Base-by-base conservation (phyloP, 2,797 vertebrate species). In the Muscicapa striata region DNA sequence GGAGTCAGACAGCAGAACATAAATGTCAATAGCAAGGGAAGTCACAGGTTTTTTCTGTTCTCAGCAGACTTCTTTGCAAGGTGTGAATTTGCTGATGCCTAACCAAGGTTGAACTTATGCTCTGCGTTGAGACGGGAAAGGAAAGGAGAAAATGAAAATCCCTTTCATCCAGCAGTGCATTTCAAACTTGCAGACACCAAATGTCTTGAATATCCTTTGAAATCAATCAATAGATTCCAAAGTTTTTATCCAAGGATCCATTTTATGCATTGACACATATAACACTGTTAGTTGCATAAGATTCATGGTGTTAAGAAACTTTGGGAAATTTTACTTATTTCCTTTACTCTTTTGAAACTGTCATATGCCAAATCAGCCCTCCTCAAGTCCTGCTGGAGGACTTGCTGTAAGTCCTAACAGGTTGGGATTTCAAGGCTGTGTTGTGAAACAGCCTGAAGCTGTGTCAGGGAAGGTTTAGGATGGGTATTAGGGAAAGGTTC, bases 61-160 rank as follows among this genome's bases (percentile, higher is more conserved):
- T 69, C 92, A 73, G 94, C 74, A 86, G 46, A 72, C 3, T 2
- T 58, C 54, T 66, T 38, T 79, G 61, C 78, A 76, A 79, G 78
- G 94, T 87, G 89, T 76, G 89, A 93, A 90, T 63, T 84, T 69
- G 67, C 74, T 89, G 70, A 38, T 66, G 80, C n/a, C 55, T 87
- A 62, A 84, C 30, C 67, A 76, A 91, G 67, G 67, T 69, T 90
- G 61, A 89, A 61, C 27, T 88, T 72, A 78, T 45, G 66, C 73
- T 90, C 88, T 70, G 49, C 2, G 4, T 43, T 4, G 2, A 62
- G 20, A 87, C 36, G 12, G 8, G 17, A 87, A 84, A 16, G 43
- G 45, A 45, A 89, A 81, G 36, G 63, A 41, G 29, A 64, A 14
- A 86, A 58, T 64, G 46, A 69, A 86, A 84, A 61, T 58, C 20